Evolutionary conservation across 2,888 invertebrate genomes (phyloP).

Genomic region (Spilarctia lutea): DNA sequence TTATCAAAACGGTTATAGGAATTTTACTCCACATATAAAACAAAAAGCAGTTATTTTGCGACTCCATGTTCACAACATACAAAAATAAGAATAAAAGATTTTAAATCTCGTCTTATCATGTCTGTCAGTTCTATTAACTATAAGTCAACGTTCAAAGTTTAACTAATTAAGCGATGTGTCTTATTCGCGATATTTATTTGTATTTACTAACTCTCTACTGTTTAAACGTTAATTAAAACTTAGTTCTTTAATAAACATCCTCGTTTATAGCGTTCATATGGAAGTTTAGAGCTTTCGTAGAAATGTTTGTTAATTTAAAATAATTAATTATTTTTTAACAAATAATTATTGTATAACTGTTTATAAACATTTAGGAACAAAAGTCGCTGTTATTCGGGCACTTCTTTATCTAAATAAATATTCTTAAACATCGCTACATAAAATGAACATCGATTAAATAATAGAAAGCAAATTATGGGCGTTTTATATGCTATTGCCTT

Average conservation of each 20-base stretch:
- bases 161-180: constrained; percentile 61
- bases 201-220: constrained; percentile 51
- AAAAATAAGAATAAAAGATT: background rate
- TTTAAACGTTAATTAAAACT: constrained; percentile 46
- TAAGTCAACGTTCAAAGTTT: constrained; percentile 54
- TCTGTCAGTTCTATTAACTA: constrained; percentile 5
- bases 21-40: too few species aligned
- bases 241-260: background rate
- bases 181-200: constrained; percentile 57
- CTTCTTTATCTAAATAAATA: too few species aligned
- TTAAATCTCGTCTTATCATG: constrained; percentile 19
- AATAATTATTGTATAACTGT: background rate
- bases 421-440: too few species aligned
- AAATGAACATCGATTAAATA: too few species aligned
- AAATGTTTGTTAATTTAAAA: background rate
- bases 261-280: constrained; percentile 1
- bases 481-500: too few species aligned
- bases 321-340: background rate
- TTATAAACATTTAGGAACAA: too few species aligned
- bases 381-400: too few species aligned
- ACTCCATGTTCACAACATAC: background rate
- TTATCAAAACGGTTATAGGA: too few species aligned
- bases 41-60: too few species aligned
- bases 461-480: too few species aligned
- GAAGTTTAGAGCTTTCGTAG: background rate